A percentile compares a stretch with the other conserved stretches of the same genome.
Conservation (phyloP, 2,797 vertebrate species). For the Odontamblyopus rebecca region DNA sequence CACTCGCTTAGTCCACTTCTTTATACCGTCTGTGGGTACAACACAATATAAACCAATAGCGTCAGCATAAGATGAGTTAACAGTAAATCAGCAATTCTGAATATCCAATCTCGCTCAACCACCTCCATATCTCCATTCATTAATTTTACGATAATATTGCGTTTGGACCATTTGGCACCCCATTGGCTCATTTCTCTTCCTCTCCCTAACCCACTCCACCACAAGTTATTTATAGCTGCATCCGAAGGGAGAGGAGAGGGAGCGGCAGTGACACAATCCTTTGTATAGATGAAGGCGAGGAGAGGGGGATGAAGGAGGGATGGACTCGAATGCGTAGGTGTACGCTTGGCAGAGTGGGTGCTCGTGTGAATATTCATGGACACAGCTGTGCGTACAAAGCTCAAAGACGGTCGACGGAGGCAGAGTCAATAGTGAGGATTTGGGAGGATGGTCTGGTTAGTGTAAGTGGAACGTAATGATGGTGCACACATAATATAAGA, state of each 20-base stretch:
- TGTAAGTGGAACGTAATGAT: constrained; percentile 37
- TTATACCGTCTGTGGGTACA: no score
- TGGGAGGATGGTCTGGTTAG: constrained; percentile 14
- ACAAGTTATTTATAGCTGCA: constrained; percentile 65
- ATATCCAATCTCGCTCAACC: background rate
- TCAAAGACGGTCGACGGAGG: constrained; percentile 5
- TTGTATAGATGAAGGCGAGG: constrained; percentile 34
- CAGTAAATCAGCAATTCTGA: background rate
- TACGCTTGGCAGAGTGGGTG: constrained; percentile 26
- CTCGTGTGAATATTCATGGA: constrained; percentile 60
- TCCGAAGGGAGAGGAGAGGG: constrained; percentile 25
- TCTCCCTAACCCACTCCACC: constrained; percentile 22
- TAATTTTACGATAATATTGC: background rate
- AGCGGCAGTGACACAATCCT: constrained; percentile 42
- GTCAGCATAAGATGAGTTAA: no score
- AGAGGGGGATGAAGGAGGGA: constrained; percentile 27
- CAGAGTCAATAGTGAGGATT: constrained; percentile 27
- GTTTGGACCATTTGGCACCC: constrained; percentile 11
- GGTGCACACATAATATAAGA: constrained; percentile 5
- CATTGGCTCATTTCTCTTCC: constrained; percentile 15
- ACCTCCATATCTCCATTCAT: background rate
- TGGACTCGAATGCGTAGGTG: constrained; percentile 40
- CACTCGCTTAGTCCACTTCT: no score
- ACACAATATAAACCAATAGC: no score
- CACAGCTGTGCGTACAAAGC: constrained; percentile 59